A percentile compares a stretch with the other conserved stretches of the same genome.
Conservation (phyloP, 92 coral and sea anemone species). For the Nematostella vectensis region DNA sequence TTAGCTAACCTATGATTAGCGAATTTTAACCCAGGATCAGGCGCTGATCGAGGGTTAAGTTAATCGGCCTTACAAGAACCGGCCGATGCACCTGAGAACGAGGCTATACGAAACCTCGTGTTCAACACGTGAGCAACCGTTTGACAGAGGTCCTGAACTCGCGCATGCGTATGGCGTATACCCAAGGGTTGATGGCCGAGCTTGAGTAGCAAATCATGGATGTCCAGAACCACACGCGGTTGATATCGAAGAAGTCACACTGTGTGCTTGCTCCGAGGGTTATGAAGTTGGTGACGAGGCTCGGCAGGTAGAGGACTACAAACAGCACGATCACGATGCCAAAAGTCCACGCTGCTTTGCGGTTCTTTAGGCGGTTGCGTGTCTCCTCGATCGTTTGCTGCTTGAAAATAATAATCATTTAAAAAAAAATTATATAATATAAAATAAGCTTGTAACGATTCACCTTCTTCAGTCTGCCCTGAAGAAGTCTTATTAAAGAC, state of each 20-base stretch:
- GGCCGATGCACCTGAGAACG: too few species aligned
- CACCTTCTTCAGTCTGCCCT: too few species aligned
- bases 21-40: too few species aligned
- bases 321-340: constrained; percentile 9
- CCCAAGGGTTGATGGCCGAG: constrained; percentile 28
- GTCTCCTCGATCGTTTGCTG: neutral
- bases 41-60: too few species aligned
- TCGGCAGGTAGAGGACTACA: constrained; percentile 5
- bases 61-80: too few species aligned
- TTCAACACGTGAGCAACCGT: neutral
- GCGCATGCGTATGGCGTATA: constrained; percentile 24
- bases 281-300: constrained; percentile 11
- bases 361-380: constrained; percentile 13
- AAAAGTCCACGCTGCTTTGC: constrained; percentile 18
- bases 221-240: constrained; percentile 20
- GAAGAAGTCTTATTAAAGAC: too few species aligned
- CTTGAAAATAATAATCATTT: too few species aligned
- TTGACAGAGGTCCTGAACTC: constrained; percentile 18
- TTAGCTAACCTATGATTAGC: too few species aligned
- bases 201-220: constrained; percentile 13
- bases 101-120: too few species aligned
- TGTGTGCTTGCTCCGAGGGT: constrained; percentile 9
- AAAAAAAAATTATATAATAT: too few species aligned
- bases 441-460: too few species aligned
- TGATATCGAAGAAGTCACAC: constrained; percentile 16